Conservation (phyloP, 2,888 invertebrate genomes). For the Euzophera pinguis region DNA sequence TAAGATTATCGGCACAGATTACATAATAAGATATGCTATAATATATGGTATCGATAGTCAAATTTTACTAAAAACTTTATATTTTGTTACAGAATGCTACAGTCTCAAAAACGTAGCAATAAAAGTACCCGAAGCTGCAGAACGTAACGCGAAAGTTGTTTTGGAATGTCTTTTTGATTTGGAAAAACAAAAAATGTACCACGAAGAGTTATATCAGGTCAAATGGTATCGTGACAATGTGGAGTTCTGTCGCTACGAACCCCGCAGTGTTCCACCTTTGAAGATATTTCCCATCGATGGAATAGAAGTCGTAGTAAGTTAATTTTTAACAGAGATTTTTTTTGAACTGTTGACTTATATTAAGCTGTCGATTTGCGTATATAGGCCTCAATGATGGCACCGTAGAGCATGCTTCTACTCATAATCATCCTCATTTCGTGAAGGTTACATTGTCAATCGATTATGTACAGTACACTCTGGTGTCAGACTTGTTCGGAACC, state of each 20-base stretch:
- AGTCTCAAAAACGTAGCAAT: slow-evolving; percentile 82
- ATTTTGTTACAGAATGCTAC: slow-evolving; percentile 44
- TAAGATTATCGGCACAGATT: too few species aligned
- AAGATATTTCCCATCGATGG: slow-evolving; percentile 82
- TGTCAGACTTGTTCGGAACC: too few species aligned
- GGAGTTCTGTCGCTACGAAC: slow-evolving; percentile 83
- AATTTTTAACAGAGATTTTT: too few species aligned
- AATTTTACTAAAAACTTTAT: too few species aligned
- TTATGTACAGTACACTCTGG: too few species aligned
- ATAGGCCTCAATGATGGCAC: too few species aligned
- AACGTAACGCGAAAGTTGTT: slow-evolving; percentile 81
- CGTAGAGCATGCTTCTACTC: too few species aligned
- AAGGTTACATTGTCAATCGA: too few species aligned
- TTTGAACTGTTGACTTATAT: too few species aligned
- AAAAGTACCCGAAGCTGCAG: slow-evolving; percentile 82
- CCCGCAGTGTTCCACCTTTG: slow-evolving; percentile 81
- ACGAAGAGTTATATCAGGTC: slow-evolving; percentile 83
- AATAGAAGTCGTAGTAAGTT: slow-evolving; percentile 80
- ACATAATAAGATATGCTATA: too few species aligned
- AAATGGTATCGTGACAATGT: slow-evolving; percentile 84
- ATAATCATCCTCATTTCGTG: too few species aligned
- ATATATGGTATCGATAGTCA: too few species aligned
- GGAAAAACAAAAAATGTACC: slow-evolving; percentile 47
- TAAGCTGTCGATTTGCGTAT: neutral
- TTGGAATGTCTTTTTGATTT: slow-evolving; percentile 83